Conservation (phyloP, 2,797 vertebrate genomes). For the Holocentrus rufus region DNA sequence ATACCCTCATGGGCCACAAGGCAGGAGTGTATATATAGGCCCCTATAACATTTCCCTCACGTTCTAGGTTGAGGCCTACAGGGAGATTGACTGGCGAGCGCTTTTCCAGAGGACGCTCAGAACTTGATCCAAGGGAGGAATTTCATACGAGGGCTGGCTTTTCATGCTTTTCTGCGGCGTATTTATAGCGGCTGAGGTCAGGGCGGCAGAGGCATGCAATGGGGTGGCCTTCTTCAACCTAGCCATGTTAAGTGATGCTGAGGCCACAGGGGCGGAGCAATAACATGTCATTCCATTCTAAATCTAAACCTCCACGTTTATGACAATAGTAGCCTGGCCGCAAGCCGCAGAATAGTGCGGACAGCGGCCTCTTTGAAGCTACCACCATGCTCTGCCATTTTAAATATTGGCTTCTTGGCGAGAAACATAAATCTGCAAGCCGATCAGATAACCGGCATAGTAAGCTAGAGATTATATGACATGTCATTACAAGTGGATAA, state of each 20-base stretch:
- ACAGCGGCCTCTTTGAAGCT: conserved; percentile 21
- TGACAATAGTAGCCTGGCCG: conserved; percentile 53
- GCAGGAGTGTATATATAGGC: conserved; percentile 65
- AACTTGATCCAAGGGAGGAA: conserved; percentile 61
- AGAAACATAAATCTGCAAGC: conserved; percentile 15
- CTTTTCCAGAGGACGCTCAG: conserved; percentile 49
- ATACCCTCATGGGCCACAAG: conserved; percentile 56
- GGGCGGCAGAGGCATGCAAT: conserved; percentile 45
- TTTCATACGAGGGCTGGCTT: conserved; percentile 65
- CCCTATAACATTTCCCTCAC: conserved; percentile 58
- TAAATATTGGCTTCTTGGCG: conserved; percentile 23
- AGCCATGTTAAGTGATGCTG: conserved; percentile 74
- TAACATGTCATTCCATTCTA: conserved; percentile 56
- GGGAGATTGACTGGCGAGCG: conserved; percentile 44
- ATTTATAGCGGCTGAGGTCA: conserved; percentile 77
- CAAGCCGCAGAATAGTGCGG: conserved; percentile 14
- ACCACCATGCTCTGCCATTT: neutral
- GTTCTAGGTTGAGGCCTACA: conserved; percentile 35
- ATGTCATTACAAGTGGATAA: neutral
- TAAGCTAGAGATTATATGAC: neutral
- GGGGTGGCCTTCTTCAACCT: conserved; percentile 62
- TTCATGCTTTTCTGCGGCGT: conserved; percentile 64
- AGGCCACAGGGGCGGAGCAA: conserved; percentile 53
- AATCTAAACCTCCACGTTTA: conserved; percentile 66
- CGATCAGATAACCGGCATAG: conserved; percentile 7